Conservation (phyloP, 2,797 vertebrate species). For the Tamandua tetradactyla region DNA sequence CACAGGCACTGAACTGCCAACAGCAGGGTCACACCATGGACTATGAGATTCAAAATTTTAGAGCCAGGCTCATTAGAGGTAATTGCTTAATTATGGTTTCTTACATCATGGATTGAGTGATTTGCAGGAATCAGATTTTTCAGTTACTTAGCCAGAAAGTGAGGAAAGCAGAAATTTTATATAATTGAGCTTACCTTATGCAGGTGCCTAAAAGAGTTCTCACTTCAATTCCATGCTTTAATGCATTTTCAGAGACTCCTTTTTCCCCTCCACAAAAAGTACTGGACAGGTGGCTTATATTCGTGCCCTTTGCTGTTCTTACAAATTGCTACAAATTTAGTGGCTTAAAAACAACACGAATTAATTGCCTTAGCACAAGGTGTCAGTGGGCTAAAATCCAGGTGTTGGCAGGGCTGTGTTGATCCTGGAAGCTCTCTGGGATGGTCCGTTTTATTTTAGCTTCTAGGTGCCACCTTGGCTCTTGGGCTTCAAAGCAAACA, state of each 20-base stretch:
- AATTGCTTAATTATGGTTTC: neutral
- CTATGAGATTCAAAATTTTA: neutral
- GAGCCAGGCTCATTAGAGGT: neutral
- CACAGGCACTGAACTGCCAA: neutral
- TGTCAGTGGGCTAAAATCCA: too few relatives aligned
- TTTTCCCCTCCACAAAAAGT: neutral
- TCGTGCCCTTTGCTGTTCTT: neutral
- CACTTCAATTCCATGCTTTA: neutral
- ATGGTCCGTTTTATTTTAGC: neutral
- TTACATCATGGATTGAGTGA: neutral
- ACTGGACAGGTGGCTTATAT: neutral
- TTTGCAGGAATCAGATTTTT: neutral
- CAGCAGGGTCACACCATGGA: neutral
- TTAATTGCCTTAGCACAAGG: too few relatives aligned
- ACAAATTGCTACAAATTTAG: neutral
- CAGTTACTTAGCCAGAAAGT: neutral
- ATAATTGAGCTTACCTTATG: neutral
- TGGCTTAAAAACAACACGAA: neutral
- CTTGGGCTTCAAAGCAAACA: neutral
- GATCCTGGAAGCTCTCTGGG: neutral
- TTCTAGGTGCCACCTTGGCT: neutral
- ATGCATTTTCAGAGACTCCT: neutral
- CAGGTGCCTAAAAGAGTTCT: neutral
- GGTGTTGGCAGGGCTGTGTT: too few relatives aligned
- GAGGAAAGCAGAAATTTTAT: neutral